Evolutionary conservation across 2,113 vertebrate species (phyloP).

Genomic region (Coptodon rendalli): DNA sequence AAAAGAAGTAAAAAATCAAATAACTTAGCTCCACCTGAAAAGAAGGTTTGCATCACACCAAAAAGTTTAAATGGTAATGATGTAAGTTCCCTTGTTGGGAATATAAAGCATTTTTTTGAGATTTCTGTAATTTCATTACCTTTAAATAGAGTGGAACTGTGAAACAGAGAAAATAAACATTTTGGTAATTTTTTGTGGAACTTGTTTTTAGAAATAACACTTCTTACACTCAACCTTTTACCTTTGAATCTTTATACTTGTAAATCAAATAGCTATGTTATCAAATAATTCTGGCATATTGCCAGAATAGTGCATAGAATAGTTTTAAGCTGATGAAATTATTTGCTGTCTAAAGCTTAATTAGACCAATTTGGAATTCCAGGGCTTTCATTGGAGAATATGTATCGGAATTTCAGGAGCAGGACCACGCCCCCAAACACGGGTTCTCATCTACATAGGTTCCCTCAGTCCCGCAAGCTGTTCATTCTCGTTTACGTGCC

Average conservation of each 20-base stretch:
- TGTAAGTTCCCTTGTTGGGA: neutral
- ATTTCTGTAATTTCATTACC: neutral
- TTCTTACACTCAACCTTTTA: rapidly evolving
- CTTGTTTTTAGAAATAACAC: neutral
- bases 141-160: neutral
- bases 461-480: neutral
- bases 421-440: no score
- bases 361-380: neutral
- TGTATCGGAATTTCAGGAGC: no score
- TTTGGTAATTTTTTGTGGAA: neutral
- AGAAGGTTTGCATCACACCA: neutral
- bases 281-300: neutral
- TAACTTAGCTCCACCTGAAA: neutral
- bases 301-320: neutral
- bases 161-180: neutral
- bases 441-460: neutral
- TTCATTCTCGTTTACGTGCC: neutral
- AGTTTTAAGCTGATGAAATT: neutral
- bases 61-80: neutral
- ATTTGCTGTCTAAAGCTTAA: neutral
- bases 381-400: neutral
- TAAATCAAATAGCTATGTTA: neutral
- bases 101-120: neutral
- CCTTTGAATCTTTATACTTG: neutral
- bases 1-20: neutral